Evolutionary conservation across 2,797 vertebrate genomes (phyloP), one percentile per base, ranked within the genome.

Genomic region (Pogoniulus pusillus): DNA sequence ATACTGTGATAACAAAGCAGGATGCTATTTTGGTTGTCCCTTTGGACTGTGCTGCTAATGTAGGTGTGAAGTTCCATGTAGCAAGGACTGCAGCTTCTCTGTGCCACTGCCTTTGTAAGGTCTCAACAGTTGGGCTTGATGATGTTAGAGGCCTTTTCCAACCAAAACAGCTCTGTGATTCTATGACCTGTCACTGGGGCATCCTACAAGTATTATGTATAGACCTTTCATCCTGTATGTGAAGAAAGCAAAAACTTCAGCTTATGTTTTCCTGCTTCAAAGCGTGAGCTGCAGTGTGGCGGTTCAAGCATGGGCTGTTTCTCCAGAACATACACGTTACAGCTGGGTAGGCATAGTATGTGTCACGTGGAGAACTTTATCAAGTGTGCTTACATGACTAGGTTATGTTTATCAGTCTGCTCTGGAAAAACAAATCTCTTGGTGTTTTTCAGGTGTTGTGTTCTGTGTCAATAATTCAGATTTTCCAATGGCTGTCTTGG

Each of bases 381-480:
- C 55, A 74, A 90, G 49, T 41, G 37, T 32, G 29, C 58, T 90
- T 54, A 78, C 57, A 34, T 86, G n/a, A 51, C 75, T 86, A 34
- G 29, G 62, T 64, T 91, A 51, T 91, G 77, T 90, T 96, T 93
- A 58, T 83, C 77, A 65, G 92, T 60, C 53, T 45, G n/a, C 22
- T 82, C 55, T 93, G 79, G 82, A 89, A 85, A 85, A 91, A 89
- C 9, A 83, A 92, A 80, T 77, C 53, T 78, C 73, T 69, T 66
- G 22, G 30, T 41, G 51, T 91, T 87, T 41, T 78, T 68, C 49
- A 68, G 88, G 68, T 84, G 62, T 68, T 91, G 58, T 64, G 20
- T 85, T 93, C 85, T 59, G 34, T 90, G 55, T 78, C 84, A 85
- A 85, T 81, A 70, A 70, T 87, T 94, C 79, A 73, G 74, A 10